Base-by-base conservation (phyloP, 2,797 vertebrate species). In the Spinus pinus region DNA sequence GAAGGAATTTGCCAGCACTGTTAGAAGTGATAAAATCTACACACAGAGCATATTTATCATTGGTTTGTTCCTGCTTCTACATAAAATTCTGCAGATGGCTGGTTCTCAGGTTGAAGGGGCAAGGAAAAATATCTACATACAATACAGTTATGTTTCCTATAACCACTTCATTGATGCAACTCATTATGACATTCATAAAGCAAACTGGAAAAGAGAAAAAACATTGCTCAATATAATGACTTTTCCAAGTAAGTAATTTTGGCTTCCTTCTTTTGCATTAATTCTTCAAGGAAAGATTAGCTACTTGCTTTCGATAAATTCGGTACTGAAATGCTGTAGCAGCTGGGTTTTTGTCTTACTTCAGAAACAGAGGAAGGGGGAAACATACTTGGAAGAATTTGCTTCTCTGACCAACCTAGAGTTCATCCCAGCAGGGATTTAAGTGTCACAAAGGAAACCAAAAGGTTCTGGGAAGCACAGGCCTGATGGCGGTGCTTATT, bases 391-490 rank as follows among this genome's bases (percentile, higher is more conserved):
- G 2, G 15, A 58, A 85, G 24, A 81, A 66, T 56, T 75, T 60
- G 44, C 71, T 86, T 93, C 49, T 71, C 75, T 66, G 35, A 65
- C 17, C 51, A 75, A 39, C 62, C 85, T 39, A 78, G 42, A 84
- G 91, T 17, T 90, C 74, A 79, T 50, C 61, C 78, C 85, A 66
- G 49, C 42, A 87, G 81, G 94, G 93, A 94, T 84, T 95, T 90
- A 73, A 94, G 70, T 27, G 71, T 61, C 94, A 90, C 57, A 65
- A 77, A 77, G 73, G 82, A 91, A 94, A 90, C 9, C 58, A 79
- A 90, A 95, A 90, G 71, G 83, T 92, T 97, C 94, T 97, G 95
- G 90, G 96, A 96, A 96, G 83, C 72, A 77, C n/a, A 88, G 11
- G 67, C 50, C 58, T 81, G 49, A 46, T 28, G 24, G 53, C 54